Base-by-base conservation (phyloP, 2,113 vertebrate genomes). In the Notiomystis cincta region DNA sequence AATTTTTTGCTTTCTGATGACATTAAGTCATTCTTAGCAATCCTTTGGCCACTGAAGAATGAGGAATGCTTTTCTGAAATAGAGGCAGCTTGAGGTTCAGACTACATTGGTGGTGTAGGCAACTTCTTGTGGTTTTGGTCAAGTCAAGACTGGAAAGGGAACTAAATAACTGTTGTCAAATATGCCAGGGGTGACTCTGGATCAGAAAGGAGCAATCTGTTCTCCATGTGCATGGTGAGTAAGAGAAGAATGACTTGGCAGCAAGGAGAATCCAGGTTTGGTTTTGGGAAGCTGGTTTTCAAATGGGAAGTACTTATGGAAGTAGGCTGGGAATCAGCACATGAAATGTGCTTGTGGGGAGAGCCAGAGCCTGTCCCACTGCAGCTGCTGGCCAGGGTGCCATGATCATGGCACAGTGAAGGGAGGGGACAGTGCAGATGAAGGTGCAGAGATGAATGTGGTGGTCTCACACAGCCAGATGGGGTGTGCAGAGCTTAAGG, bases 1-100 rank as follows among this genome's bases (percentile, higher is more conserved):
- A 40, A 1, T 75, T 38, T 84, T 94, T 89, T 57, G 18, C 28
- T 76, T 87, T 93, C 86, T 84, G 81, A 65, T 90, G 50, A 75
- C 31, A 37, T 82, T 38, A 90, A 95, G 64, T 94, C 79, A 79
- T 79, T 89, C 65, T 54, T 48, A 71, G 79, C 78, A 77, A 58
- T 79, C 35, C 37, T 73, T 57, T 75, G 69, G 69, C 61, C 61
- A 24, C 33, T 27, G 27, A 81, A 53, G 53, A 65, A 69, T n/a
- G 70, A 85, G 40, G 53, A 90, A 64, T 73, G 64, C 37, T 89
- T 71, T 95, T 57, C 27, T 75, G 28, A 84, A 47, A 51, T 14
- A 60, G 22, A 31, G 24, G 20, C 65, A 35, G 30, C 45, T 24
- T 53, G 38, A 77, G 12, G 44, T 87, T n/a, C 66, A 62, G 57